Percentiles rank a stretch among this genome's conserved stretches.
Evolutionary conservation across 2,113 vertebrate species (phyloP).

Genomic region (Drymodes brunneopygia): DNA sequence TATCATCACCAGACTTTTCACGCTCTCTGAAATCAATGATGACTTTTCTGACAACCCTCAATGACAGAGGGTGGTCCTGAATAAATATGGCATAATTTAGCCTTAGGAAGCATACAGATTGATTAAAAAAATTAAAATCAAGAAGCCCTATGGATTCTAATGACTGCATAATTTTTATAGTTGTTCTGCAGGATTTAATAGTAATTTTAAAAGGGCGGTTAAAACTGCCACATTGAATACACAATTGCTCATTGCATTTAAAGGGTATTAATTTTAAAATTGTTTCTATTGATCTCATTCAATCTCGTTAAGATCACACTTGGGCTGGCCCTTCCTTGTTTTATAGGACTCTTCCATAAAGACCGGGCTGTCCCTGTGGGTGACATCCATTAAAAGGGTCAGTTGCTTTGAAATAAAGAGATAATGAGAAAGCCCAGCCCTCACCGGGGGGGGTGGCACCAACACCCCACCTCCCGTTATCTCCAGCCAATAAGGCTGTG

Average conservation of each 20-base stretch:
- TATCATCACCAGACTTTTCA: not conserved
- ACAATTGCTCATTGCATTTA: not conserved
- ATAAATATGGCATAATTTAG: not conserved
- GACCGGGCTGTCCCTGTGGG: not conserved
- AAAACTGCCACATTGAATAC: not conserved
- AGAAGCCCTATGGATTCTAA: not conserved
- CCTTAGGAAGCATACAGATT: not conserved
- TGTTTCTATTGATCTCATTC: not conserved
- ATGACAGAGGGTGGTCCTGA: not conserved
- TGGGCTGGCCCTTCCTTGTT: not conserved
- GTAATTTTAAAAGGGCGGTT: not conserved
- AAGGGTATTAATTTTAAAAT: not conserved
- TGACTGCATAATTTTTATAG: not conserved
- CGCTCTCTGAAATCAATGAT: not conserved
- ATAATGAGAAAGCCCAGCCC: not conserved
- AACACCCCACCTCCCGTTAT: not conserved
- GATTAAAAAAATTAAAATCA: not conserved
- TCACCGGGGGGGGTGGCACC: not conserved
- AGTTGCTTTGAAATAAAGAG: conserved; percentile 1
- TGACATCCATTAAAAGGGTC: conserved; percentile 27
- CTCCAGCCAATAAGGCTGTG: conserved; percentile 15
- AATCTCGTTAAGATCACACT: not conserved
- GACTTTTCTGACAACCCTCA: not conserved
- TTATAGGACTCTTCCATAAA: not conserved
- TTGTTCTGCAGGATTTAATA: not conserved